Conservation (phyloP, 2,797 vertebrate species). For the Tinamus major region DNA sequence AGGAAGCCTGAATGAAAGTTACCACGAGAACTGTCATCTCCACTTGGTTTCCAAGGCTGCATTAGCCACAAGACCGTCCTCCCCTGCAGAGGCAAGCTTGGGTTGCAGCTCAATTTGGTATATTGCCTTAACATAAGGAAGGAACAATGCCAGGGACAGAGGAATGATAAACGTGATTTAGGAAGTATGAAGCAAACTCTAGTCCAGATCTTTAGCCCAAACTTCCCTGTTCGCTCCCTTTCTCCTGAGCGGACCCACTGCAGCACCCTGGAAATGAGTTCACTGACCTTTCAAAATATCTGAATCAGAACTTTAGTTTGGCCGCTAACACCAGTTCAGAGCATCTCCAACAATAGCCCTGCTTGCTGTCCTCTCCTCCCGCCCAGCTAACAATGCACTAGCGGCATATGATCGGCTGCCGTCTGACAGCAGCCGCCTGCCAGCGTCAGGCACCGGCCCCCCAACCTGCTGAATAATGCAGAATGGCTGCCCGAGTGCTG, state of each 20-base stretch:
- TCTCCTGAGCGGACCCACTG: background rate
- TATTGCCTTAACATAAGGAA: constrained; percentile 29
- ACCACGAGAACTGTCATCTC: background rate
- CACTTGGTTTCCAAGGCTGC: constrained; percentile 13
- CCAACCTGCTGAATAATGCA: constrained; percentile 70
- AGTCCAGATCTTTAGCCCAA: background rate
- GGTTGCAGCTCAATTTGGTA: constrained; percentile 3
- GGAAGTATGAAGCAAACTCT: constrained; percentile 7
- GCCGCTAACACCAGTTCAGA: constrained; percentile 21
- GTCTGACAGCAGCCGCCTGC: constrained; percentile 45
- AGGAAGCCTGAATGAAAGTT: constrained; percentile 33
- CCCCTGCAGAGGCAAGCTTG: background rate
- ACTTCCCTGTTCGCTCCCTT: background rate
- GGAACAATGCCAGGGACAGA: background rate
- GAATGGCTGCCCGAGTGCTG: constrained; percentile 39
- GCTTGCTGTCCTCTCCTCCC: constrained; percentile 40
- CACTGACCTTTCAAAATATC: background rate
- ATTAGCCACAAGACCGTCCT: background rate
- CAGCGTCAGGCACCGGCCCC: constrained; percentile 53
- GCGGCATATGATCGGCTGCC: constrained; percentile 32
- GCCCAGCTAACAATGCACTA: constrained; percentile 52
- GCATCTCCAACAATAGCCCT: constrained; percentile 29
- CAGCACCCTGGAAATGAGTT: background rate
- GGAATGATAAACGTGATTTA: constrained; percentile 32
- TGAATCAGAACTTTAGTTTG: background rate